Percentiles rank a stretch among this genome's conserved stretches.
phyloP scores from a whole-genome alignment of 2,797 vertebrate species.

The Euthynnus affinis region DNA sequence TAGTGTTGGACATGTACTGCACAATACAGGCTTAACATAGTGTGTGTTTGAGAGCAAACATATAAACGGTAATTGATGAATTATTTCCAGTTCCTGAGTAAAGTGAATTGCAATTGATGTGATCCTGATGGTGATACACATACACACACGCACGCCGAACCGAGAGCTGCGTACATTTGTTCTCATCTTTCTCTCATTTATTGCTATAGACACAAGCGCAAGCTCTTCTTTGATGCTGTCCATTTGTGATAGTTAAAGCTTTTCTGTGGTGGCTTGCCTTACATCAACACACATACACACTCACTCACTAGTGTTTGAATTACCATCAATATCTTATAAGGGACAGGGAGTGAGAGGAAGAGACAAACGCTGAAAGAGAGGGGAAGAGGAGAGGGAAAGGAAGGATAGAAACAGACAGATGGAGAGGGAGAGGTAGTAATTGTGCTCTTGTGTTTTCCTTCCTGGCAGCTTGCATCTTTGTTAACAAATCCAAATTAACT shows the following conservation, averaged over 20 bases:
- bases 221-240: conserved; percentile 45
- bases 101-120: conserved; percentile 33
- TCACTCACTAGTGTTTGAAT: conserved; percentile 57
- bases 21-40: too few relatives aligned
- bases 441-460: conserved; percentile 61
- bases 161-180: background rate
- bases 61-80: conserved; percentile 1
- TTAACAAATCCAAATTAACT: conserved; percentile 75
- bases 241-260: conserved; percentile 54
- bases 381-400: conserved; percentile 26
- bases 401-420: conserved; percentile 63
- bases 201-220: conserved; percentile 30
- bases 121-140: conserved; percentile 35
- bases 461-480: conserved; percentile 63
- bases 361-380: conserved; percentile 48
- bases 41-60: too few relatives aligned
- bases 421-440: conserved; percentile 59
- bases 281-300: conserved; percentile 22
- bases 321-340: conserved; percentile 70
- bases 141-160: too few relatives aligned
- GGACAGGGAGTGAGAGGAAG: conserved; percentile 46
- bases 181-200: conserved; percentile 35
- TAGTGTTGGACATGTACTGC: background rate
- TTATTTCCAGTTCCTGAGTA: conserved; percentile 10
- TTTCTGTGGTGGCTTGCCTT: conserved; percentile 39